Evolutionary conservation across 1,140 invertebrate species (phyloP), one percentile per base, ranked within the genome.

Genomic region (Ditylenchus dipsaci): DNA sequence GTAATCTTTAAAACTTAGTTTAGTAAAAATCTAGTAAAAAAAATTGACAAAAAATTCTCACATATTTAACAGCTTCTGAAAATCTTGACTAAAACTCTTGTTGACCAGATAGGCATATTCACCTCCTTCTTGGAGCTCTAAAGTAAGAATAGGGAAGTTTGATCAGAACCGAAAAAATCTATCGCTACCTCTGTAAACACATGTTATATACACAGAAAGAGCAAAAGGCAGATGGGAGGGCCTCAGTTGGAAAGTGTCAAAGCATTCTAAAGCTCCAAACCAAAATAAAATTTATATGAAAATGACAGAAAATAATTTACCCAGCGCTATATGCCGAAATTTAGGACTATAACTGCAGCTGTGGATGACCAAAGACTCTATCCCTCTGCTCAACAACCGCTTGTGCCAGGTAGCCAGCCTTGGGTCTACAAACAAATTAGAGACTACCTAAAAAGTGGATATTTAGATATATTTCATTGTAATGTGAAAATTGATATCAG

Each of bases 341-440:
- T 26, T 58, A 21, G 45, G 49, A 15, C 47, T 42, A 59, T 77
- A 77, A 49, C 69, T 58, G 47, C 72, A 79, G 63, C 66, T 82
- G 45, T 79, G 78, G 26, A 80, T 38, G 26, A 78, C 68, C 23
- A 78, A 58, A 27, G 79, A 59, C 61, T 78, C 66, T 43, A 82
- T 76, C 7, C 77, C 80, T 29, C 47, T 27, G 9, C 80, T 67
- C 23, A 78, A 42, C 15, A 73, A 17, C n/a, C 29, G 38, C 42
- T 77, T 73, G 27, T 49, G 63, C 79, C 72, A 82, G 1, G 23
- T 57, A 17, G 80, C 65, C 19, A 78, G 26, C 8, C 67, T 60
- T 19, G 80, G 67, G 49, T 71, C 65, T 1, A 79, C 43, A 43
- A 79, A 82, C 15, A 67, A 43, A 23, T 57, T 42, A 26, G 53